Base-by-base conservation (phyloP, 1,140 invertebrate genomes). In the Phthorimaea operculella region DNA sequence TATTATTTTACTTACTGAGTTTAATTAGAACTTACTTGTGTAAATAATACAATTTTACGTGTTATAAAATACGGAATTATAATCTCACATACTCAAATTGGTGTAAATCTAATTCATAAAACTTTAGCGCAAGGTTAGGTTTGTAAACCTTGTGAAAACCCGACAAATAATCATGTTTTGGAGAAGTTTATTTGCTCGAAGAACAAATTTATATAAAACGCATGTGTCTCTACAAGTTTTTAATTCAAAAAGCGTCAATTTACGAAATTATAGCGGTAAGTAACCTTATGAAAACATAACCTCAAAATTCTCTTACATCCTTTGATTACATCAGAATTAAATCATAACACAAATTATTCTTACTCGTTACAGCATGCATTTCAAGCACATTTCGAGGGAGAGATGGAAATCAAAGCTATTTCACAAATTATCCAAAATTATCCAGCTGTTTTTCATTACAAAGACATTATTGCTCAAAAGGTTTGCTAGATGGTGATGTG, bases 391-490 rank as follows among this genome's bases (percentile, higher is more conserved):
- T 28, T 28, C 2, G 21, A 28, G 21, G 21, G 21, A 28, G 6
- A 6, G 6, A 2, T 28, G 21, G 2, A 28, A 28, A 6, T 28
- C 21, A 4, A 28, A 28, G 21, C 21, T 28, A 6, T 28, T 28
- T 28, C 21, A 28, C 21, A 28, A 28, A 28, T 28, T 28, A 28
- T 28, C 2, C 21, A 28, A 28, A 28, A 28, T 28, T 28, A 28
- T 28, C 21, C 21, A 28, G 21, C 21, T 28, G 6, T 28, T 28
- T 28, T 28, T 28, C 2, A 4, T 9, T 39, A 39, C 58, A 57
- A 18, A 63, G 52, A 57, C 51, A 59, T 17, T 58, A 53, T 52
- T 65, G 53, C 47, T 72, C 61, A 21, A 67, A 61, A 59, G 54
- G 59, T 9, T 51, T 72, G 59, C 18, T 61, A 17, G 60, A 66